Percentiles rank a stretch among this genome's conserved stretches.
These are phyloP conservation scores for Torymus auratus DNA, from an alignment of 2,888 invertebrate species.

Conservation along the genomic window DNA sequence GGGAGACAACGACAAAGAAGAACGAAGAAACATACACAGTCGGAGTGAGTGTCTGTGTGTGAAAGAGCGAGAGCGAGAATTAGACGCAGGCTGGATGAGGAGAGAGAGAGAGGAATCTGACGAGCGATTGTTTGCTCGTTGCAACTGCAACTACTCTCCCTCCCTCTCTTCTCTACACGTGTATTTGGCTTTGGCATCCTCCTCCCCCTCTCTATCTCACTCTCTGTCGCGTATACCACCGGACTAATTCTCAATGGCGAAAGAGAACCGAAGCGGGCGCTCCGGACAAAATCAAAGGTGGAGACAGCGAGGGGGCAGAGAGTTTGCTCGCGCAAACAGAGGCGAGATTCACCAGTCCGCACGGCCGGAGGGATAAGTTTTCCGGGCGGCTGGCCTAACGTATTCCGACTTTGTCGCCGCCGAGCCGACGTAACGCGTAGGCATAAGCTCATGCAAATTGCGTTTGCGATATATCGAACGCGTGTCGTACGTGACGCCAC, in stretches of 20 bases:
- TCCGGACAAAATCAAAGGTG: constrained; percentile 15
- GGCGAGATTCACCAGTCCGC: background rate
- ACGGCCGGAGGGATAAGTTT: constrained; percentile 34
- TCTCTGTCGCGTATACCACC: background rate
- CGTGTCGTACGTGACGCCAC: background rate
- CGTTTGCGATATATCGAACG: constrained; percentile 7
- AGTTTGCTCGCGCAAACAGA: constrained; percentile 22
- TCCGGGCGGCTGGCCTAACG: constrained; percentile 42
- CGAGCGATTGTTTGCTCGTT: constrained; percentile 33
- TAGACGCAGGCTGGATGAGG: too few species aligned
- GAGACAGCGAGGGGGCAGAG: background rate
- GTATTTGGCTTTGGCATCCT: constrained; percentile 27
- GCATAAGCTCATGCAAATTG: constrained; percentile 55
- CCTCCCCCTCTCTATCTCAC: background rate
- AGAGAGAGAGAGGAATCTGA: background rate
- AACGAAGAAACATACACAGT: constrained; percentile 14
- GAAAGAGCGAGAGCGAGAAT: constrained; percentile 1
- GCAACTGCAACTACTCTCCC: background rate
- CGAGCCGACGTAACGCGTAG: constrained; percentile 5
- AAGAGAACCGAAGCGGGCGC: constrained; percentile 1
- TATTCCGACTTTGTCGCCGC: constrained; percentile 47
- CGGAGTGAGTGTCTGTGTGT: background rate
- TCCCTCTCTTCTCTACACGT: background rate
- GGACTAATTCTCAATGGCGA: constrained; percentile 35
- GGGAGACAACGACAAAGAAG: background rate